A percentile compares a stretch with the other conserved stretches of the same genome.
Conservation (phyloP, 2,113 vertebrate genomes). For the Eidolon helvum region DNA sequence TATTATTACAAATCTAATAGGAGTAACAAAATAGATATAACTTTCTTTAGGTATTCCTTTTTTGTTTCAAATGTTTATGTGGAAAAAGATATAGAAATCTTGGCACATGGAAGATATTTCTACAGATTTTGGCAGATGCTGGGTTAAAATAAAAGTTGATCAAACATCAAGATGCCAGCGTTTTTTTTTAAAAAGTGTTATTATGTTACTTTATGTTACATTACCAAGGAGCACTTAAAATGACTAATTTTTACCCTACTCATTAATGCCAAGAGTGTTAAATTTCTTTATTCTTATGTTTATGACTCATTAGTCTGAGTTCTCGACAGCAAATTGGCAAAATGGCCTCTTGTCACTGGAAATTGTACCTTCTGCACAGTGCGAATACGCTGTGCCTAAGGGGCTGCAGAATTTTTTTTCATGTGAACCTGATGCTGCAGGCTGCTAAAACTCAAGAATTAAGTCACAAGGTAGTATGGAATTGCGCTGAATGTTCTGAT, state of each 20-base stretch:
- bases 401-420: neutral
- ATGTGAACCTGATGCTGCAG: neutral
- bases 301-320: constrained; percentile 56
- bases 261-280: constrained; percentile 53
- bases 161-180: neutral
- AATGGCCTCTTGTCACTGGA: constrained; percentile 12
- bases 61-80: constrained; percentile 13
- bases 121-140: neutral
- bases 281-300: constrained; percentile 55
- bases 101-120: neutral
- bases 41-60: neutral
- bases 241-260: constrained; percentile 36
- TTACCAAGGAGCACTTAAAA: constrained; percentile 52
- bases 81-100: neutral
- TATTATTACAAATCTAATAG: neutral
- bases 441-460: neutral
- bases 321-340: constrained; percentile 37
- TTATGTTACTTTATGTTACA: constrained; percentile 56
- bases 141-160: constrained; percentile 44
- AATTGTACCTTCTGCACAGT: neutral
- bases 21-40: neutral
- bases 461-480: neutral
- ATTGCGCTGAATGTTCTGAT: neutral
- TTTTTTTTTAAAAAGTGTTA: neutral
- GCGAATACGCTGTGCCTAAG: neutral